Percentiles rank a stretch among this genome's conserved stretches.
phyloP scores from a whole-genome alignment of 2,113 vertebrate species.

The Megaceryle maxima region DNA sequence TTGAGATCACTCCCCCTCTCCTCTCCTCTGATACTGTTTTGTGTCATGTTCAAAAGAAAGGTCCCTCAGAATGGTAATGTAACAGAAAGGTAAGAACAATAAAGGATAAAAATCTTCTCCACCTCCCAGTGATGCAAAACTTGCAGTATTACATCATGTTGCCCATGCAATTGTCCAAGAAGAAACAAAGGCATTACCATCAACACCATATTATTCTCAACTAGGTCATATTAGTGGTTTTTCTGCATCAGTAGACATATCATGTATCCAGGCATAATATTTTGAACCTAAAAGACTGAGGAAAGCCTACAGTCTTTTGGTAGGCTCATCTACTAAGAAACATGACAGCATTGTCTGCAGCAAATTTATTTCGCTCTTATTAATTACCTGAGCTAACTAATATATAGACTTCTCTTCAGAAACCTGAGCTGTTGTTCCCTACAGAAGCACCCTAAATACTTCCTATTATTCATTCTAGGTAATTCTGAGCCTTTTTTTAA shows the following conservation, averaged over 20 bases:
- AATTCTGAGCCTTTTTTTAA: background rate
- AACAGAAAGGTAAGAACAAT: background rate
- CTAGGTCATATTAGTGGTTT: background rate
- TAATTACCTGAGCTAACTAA: background rate
- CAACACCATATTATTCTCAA: background rate
- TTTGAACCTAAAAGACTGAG: background rate
- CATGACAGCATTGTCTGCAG: background rate
- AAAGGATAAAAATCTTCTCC: background rate
- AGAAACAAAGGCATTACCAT: background rate
- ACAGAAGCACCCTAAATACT: background rate
- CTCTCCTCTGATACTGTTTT: background rate
- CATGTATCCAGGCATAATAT: background rate
- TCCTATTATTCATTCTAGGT: background rate
- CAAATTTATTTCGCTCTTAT: background rate
- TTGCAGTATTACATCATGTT: background rate
- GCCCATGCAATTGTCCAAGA: background rate
- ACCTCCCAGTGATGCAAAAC: background rate
- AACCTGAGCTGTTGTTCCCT: background rate
- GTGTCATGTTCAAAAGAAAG: background rate
- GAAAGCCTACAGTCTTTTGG: background rate
- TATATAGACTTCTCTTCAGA: background rate
- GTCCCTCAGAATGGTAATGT: background rate
- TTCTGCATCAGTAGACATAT: background rate
- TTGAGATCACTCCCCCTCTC: background rate
- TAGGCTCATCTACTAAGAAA: background rate